Conservation (phyloP, 2,113 vertebrate genomes). For the Mystacornis crossleyi region DNA sequence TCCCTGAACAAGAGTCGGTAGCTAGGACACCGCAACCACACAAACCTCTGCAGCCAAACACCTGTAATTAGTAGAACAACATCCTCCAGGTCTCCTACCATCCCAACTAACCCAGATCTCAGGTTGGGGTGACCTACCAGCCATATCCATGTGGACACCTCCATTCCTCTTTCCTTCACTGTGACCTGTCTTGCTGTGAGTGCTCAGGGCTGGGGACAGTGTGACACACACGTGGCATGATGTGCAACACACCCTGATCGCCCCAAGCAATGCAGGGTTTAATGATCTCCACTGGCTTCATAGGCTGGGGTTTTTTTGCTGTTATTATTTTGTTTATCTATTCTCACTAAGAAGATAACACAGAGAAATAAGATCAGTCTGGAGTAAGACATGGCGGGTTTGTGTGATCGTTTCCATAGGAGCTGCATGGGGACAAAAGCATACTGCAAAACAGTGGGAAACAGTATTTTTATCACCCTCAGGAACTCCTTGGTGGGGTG, state of each 20-base stretch:
- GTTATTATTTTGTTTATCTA: background rate
- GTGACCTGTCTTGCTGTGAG: background rate
- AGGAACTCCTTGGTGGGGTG: background rate
- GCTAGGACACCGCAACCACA: rapidly evolving
- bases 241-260: rapidly evolving
- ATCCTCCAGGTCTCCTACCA: background rate
- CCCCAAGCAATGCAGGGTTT: background rate
- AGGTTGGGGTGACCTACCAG: background rate
- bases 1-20: rapidly evolving
- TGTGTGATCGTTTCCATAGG: background rate
- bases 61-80: rapidly evolving
- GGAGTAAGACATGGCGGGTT: background rate
- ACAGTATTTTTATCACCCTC: background rate
- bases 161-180: background rate
- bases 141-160: background rate
- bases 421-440: background rate
- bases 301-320: background rate
- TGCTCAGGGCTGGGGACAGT: rapidly evolving
- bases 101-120: background rate
- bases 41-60: background rate
- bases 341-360: background rate
- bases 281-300: background rate
- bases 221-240: background rate
- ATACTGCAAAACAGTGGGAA: background rate
- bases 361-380: background rate